These are phyloP conservation scores for Clarias fuscus DNA, from an alignment of 2,797 vertebrate species.

Conservation along the genomic window DNA sequence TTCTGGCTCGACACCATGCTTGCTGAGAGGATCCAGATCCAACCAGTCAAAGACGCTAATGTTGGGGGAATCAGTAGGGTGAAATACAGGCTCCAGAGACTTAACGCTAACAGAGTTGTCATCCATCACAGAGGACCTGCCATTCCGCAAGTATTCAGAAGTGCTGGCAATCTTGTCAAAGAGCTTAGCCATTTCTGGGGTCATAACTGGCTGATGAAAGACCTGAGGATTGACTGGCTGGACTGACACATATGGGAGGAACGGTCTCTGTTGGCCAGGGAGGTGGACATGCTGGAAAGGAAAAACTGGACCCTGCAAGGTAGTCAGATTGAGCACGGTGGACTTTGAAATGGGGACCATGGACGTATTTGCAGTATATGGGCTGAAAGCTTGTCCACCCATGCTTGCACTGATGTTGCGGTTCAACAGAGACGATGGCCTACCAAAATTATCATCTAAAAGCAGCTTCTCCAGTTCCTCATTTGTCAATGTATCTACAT, in stretches of 20 bases:
- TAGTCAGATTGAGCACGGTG: slow-evolving; percentile 70
- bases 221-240: slow-evolving; percentile 77
- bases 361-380: slow-evolving; percentile 73
- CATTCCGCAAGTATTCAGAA: slow-evolving; percentile 92
- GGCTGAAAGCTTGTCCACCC: slow-evolving; percentile 75
- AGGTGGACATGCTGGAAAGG: slow-evolving; percentile 76
- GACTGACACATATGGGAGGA: slow-evolving; percentile 81
- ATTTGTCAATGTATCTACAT: slow-evolving; percentile 87
- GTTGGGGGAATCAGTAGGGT: slow-evolving; percentile 71
- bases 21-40: slow-evolving; percentile 94
- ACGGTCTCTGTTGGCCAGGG: slow-evolving; percentile 75
- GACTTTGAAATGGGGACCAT: slow-evolving; percentile 76
- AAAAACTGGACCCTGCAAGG: slow-evolving; percentile 72
- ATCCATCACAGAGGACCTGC: slow-evolving; percentile 78
- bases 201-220: slow-evolving; percentile 76
- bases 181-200: slow-evolving; percentile 91
- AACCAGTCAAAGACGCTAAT: slow-evolving; percentile 91
- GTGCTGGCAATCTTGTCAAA: slow-evolving; percentile 97
- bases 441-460: slow-evolving; percentile 87
- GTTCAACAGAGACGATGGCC: slow-evolving; percentile 75
- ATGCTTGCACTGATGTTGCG: slow-evolving; percentile 83
- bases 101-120: slow-evolving; percentile 71
- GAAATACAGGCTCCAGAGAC: slow-evolving; percentile 75
- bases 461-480: slow-evolving; percentile 93
- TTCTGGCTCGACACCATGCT: slow-evolving; percentile 81